A percentile compares a stretch with the other conserved stretches of the same genome.
Conservation (phyloP, 2,113 vertebrate species). For the Amazona vittata region DNA sequence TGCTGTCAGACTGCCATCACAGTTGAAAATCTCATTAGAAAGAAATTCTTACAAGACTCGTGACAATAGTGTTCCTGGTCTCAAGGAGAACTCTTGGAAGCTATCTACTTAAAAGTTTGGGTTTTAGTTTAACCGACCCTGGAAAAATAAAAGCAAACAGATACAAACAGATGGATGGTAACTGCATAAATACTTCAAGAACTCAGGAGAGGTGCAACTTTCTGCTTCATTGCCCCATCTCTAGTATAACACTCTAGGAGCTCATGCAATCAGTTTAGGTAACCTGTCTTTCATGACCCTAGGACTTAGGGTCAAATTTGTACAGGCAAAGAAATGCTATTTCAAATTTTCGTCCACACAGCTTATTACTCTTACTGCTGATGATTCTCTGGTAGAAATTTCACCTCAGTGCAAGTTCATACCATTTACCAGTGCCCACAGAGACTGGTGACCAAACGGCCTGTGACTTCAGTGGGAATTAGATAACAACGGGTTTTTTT, state of each 20-base stretch:
- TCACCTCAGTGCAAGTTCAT: background rate
- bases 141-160: background rate
- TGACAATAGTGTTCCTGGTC: background rate
- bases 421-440: background rate
- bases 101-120: background rate
- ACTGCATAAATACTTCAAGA: background rate
- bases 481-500: background rate
- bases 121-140: background rate
- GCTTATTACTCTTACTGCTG: background rate
- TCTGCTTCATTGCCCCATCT: background rate
- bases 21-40: background rate
- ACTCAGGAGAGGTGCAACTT: background rate
- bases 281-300: background rate
- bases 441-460: background rate
- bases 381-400: background rate
- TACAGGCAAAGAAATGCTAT: background rate
- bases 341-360: background rate
- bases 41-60: background rate
- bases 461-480: background rate
- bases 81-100: background rate
- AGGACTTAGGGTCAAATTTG: background rate
- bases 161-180: background rate
- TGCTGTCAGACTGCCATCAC: accelerated
- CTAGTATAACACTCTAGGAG: background rate
- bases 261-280: background rate